Evolutionary conservation across 2,888 invertebrate genomes (phyloP), one percentile per base, ranked within the genome.

Genomic region (Eupeodes luniger): DNA sequence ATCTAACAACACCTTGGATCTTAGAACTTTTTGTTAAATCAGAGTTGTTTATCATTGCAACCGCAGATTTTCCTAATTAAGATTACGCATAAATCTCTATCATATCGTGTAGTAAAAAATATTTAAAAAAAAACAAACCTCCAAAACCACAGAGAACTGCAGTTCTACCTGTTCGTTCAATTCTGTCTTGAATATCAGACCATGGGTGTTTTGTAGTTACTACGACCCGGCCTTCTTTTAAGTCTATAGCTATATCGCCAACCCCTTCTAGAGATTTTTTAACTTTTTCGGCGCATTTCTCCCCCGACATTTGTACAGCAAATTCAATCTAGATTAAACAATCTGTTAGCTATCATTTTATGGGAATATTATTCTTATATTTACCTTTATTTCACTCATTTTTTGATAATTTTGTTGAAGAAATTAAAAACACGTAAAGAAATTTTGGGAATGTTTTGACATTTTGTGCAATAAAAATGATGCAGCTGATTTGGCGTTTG

Each of bases 91-190:
- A 6, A 11, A 7, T 4, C 27, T 14, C 0, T 12, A 57, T 5
- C 14, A 12, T 59, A 27, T 27, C 27, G 27, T 59, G 3, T 9
- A n/a, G 34, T 14, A 34, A 3, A 19, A 59, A 57, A 57, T 27
- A 55, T 12, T 6, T 0, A 59, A 34, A 19, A 6, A 7, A 59
- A 34, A 19, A 6, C 2, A 66, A 12, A 94, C 96, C 96, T 87
- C 97, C 97, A 93, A 96, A 96, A 6, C 98, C 98, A 91, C 96
- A 96, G 0, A 98, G 93, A 0, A 97, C 96, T 1, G 96, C 97
- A 89, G 95, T 94, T 82, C 94, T 95, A 0, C 98, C 98, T 0
- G 96, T 96, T 36, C 91, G 90, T 90, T 95, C 94, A 36, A 95
- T 94, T 90, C 92, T 93, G 53, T 94, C 94, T 87, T 94, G 94